Percentiles rank a stretch among this genome's conserved stretches.
These are phyloP conservation scores for Parasteatoda lunata DNA, from an alignment of 2,888 invertebrate genomes.

Conservation along the genomic window DNA sequence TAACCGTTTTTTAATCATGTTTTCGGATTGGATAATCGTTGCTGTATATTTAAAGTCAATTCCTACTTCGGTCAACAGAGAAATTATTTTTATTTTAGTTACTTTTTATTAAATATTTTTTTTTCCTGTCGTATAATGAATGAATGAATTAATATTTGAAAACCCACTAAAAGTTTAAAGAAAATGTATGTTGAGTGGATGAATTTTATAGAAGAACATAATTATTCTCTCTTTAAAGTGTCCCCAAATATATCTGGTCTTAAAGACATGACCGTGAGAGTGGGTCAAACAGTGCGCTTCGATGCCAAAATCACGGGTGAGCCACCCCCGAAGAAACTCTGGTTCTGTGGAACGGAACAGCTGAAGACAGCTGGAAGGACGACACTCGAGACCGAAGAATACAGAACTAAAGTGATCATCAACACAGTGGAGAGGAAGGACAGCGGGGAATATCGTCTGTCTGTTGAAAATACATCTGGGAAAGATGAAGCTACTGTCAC, in stretches of 20 bases:
- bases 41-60: no score
- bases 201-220: no score
- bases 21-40: no score
- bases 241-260: constrained; percentile 83
- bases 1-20: no score
- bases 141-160: no score
- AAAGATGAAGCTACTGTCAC: constrained; percentile 90
- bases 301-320: constrained; percentile 77
- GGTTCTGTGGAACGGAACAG: constrained; percentile 83
- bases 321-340: constrained; percentile 88
- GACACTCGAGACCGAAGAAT: constrained; percentile 82
- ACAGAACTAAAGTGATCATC: constrained; percentile 90
- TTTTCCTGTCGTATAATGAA: no score
- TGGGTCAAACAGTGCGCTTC: constrained; percentile 76
- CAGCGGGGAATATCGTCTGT: constrained; percentile 90
- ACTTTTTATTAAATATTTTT: no score
- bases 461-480: constrained; percentile 89
- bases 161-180: no score
- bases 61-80: no score
- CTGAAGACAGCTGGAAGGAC: constrained; percentile 53
- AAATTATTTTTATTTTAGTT: no score
- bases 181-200: no score
- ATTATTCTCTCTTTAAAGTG: constrained; percentile 69
- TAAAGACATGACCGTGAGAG: constrained; percentile 75
- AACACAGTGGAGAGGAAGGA: constrained; percentile 90